Evolutionary conservation across 1,140 invertebrate genomes (phyloP).

Genomic region (Augochlora pura): DNA sequence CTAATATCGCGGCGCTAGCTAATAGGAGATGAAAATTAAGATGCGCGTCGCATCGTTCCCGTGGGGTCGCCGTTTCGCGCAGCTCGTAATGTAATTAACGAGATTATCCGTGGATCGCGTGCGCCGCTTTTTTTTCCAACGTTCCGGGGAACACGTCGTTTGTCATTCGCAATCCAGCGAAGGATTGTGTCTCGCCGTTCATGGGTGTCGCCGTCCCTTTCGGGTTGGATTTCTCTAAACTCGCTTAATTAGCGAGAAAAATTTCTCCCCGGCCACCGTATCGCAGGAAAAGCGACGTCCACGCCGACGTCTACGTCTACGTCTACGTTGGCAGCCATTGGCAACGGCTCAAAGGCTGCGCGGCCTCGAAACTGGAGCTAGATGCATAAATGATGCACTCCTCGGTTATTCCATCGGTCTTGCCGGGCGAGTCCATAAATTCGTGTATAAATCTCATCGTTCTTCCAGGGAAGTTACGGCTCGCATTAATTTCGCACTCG

Average conservation of each 20-base stretch:
- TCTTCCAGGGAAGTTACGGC: slow-evolving; percentile 58
- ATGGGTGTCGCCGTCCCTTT: too few species aligned
- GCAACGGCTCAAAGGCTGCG: slow-evolving; percentile 30
- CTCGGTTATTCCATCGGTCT: slow-evolving; percentile 59
- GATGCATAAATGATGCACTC: slow-evolving; percentile 54
- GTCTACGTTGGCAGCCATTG: slow-evolving; percentile 3
- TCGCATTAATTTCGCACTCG: slow-evolving; percentile 61
- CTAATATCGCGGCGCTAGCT: slow-evolving; percentile 47
- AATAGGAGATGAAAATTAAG: slow-evolving; percentile 57
- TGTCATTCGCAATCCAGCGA: slow-evolving; percentile 6
- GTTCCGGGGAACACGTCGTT: background rate
- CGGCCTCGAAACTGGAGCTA: slow-evolving; percentile 27
- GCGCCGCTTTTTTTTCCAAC: slow-evolving; percentile 20
- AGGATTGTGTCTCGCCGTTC: background rate
- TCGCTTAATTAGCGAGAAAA: too few species aligned
- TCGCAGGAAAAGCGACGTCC: background rate
- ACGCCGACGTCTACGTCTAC: too few species aligned
- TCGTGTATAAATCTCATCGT: slow-evolving; percentile 50
- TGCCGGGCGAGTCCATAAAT: slow-evolving; percentile 53
- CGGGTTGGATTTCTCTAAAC: too few species aligned
- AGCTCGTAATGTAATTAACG: slow-evolving; percentile 49
- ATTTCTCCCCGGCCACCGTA: background rate
- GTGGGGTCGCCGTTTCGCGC: slow-evolving; percentile 31
- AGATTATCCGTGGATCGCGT: slow-evolving; percentile 28
- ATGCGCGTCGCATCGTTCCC: slow-evolving; percentile 29